Evolutionary conservation across 2,113 vertebrate genomes (phyloP).

Genomic region (Phrynocephalus versicolor): DNA sequence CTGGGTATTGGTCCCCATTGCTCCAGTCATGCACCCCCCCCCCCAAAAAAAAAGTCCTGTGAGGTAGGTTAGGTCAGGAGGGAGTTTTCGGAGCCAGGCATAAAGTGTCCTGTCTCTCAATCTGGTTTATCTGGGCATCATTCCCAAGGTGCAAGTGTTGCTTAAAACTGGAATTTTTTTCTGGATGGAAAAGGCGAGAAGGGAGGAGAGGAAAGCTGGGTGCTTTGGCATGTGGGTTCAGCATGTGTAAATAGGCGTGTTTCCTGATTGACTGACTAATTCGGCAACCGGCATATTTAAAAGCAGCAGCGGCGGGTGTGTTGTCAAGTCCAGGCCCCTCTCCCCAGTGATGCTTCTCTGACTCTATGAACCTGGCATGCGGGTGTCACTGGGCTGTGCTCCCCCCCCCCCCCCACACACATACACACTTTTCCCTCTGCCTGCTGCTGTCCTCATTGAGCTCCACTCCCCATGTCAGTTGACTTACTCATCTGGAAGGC

Average conservation of each 20-base stretch:
- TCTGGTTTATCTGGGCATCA: not conserved
- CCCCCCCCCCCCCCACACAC: too few relatives aligned
- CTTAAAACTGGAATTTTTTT: constrained; percentile 14
- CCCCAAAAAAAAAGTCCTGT: too few relatives aligned
- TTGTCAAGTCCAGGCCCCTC: constrained; percentile 58
- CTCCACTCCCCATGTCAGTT: constrained; percentile 50
- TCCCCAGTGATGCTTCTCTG: not conserved
- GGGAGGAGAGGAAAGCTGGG: constrained; percentile 19
- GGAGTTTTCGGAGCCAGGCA: not conserved
- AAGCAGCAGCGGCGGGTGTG: constrained; percentile 8
- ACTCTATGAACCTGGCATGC: constrained; percentile 42
- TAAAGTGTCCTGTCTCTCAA: too few relatives aligned
- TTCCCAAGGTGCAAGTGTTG: not conserved
- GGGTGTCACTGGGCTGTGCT: constrained; percentile 40
- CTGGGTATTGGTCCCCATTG: too few relatives aligned
- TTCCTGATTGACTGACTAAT: constrained; percentile 72
- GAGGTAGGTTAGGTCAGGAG: too few relatives aligned
- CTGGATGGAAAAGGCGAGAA: not conserved
- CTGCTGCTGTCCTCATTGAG: not conserved
- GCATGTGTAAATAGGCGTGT: constrained; percentile 55
- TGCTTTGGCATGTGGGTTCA: constrained; percentile 73
- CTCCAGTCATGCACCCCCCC: too few relatives aligned
- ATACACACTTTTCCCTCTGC: constrained; percentile 16
- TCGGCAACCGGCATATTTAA: too few relatives aligned
- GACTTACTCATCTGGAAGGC: constrained; percentile 73